Percentiles rank a stretch among this genome's conserved stretches.
Evolutionary conservation across 1,140 invertebrate species (phyloP).

Genomic region (Cotesia chilonis): DNA sequence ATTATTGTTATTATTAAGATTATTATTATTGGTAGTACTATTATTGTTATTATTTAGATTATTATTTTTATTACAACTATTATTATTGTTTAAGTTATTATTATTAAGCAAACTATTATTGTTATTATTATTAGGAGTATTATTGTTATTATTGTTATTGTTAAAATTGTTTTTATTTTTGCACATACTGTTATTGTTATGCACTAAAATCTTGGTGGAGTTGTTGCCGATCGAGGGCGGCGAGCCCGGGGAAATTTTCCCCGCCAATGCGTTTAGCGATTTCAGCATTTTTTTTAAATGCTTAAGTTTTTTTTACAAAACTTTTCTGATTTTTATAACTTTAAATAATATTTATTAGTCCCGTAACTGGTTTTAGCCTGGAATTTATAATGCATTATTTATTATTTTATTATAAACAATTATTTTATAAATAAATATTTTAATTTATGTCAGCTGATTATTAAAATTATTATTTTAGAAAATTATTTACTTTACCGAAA

Average conservation of each 20-base stretch:
- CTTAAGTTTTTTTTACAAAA: background rate
- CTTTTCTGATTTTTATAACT: no score
- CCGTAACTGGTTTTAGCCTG: no score
- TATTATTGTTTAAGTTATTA: conserved; percentile 43
- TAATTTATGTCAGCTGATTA: no score
- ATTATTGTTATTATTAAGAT: background rate
- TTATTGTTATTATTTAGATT: background rate
- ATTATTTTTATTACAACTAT: conserved; percentile 56
- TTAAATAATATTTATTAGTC: background rate
- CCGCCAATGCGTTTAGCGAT: conserved; percentile 80
- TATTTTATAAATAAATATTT: background rate
- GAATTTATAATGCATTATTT: background rate
- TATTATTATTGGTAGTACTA: background rate
- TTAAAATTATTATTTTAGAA: no score
- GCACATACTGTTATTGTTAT: conserved; percentile 67
- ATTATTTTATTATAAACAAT: background rate
- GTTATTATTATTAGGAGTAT: conserved; percentile 63
- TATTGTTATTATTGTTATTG: conserved; percentile 6
- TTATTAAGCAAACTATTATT: conserved; percentile 58
- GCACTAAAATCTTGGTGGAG: conserved; percentile 63
- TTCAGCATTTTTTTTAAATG: conserved; percentile 71
- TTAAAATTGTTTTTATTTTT: conserved; percentile 46
- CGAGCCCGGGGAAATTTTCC: conserved; percentile 79
- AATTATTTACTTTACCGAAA: no score
- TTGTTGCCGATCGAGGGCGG: conserved; percentile 62